These are phyloP conservation scores for Eilema sororculum DNA, from an alignment of 2,888 invertebrate genomes.

Conservation along the genomic window DNA sequence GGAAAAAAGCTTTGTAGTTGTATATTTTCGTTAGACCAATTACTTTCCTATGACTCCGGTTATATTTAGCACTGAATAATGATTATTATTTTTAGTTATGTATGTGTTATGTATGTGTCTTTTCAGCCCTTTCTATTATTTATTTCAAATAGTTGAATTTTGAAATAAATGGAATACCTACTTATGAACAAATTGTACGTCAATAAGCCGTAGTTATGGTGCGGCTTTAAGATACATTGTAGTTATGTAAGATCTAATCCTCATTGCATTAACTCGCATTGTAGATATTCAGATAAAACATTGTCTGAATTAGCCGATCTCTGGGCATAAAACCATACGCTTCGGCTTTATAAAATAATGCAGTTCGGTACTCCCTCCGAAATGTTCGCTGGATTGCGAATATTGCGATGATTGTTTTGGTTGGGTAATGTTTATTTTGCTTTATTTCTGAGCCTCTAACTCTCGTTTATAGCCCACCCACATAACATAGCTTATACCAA, in stretches of 20 bases:
- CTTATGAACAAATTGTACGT: too few relatives aligned
- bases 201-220: not conserved
- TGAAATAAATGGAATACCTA: too few relatives aligned
- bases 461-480: constrained; percentile 34
- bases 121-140: too few relatives aligned
- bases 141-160: too few relatives aligned
- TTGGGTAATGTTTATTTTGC: constrained; percentile 40
- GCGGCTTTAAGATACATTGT: not conserved
- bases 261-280: not conserved
- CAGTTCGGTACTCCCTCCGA: constrained; percentile 35
- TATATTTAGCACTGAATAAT: too few relatives aligned
- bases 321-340: constrained; percentile 5
- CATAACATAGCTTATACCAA: constrained; percentile 16
- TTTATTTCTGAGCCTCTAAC: constrained; percentile 38
- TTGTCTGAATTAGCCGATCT: not conserved
- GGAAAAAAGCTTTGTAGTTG: too few relatives aligned
- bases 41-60: too few relatives aligned
- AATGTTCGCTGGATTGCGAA: constrained; percentile 41
- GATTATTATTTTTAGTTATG: too few relatives aligned
- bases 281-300: too few relatives aligned
- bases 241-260: not conserved
- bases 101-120: too few relatives aligned
- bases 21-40: too few relatives aligned
- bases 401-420: constrained; percentile 43
- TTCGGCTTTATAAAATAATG: not conserved